Base-by-base conservation (phyloP, 2,113 vertebrate genomes). In the Hippocampus zosterae region DNA sequence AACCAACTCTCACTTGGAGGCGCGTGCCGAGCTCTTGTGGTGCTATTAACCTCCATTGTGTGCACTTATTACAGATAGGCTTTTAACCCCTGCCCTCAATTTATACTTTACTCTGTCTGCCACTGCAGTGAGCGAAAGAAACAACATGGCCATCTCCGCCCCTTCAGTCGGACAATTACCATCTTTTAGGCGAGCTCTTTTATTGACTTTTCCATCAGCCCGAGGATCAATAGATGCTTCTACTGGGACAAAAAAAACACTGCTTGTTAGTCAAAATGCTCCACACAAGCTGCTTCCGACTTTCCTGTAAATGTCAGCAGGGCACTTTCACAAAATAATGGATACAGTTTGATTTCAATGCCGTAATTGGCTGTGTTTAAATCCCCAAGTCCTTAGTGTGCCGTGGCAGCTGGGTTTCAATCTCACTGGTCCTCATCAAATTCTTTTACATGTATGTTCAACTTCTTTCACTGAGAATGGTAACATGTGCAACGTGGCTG, bases 231-330 rank as follows among this genome's bases (percentile, higher is more conserved):
- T 91, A 85, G 82, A 85, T 68, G 69, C 44, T 81, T 83, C 78
- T 65, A 74, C 61, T 48, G 80, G 76, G 73, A 77, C 61, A 77
- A 79, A 83, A 82, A 48, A 85, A 81, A 87, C 88, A 82, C 81
- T 84, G 85, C 89, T 90, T 89, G 85, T 90, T 90, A 89, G 85
- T 79, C 76, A 87, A 81, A 60, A 84, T 85, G 82, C 84, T 88
- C 71, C 73, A 80, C 67, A 74, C 70, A 25, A 72, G 65, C 70
- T 75, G 65, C 78, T 82, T 81, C 75, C 82, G 77, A 74, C 65
- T 78, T 66, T 81, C 63, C 64, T 68, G 3, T 64, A 42, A 64
- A 64, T 64, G 62, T 64, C 62, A 64, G 40, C 62, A 64, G 23
- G 23, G 37, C 61, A 27, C 19, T 41, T 42, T 63, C 61, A 41